Evolutionary conservation across 2,797 vertebrate species (phyloP).

Genomic region (Coranthus polyacanthus): DNA sequence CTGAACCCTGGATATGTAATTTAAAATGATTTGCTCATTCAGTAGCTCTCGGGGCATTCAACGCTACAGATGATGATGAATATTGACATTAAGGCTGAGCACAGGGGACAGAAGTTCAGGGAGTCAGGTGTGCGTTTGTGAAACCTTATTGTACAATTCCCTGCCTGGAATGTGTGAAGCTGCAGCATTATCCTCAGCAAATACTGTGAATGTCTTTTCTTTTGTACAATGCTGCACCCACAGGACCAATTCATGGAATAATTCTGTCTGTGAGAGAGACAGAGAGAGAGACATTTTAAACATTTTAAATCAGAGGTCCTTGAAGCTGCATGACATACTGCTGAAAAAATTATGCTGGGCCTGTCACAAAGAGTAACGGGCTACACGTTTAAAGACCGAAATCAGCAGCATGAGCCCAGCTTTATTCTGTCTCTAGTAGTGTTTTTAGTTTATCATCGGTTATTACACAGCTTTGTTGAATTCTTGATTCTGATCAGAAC

Average conservation of each 20-base stretch:
- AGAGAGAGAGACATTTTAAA: too few species aligned
- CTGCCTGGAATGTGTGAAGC: slow-evolving; percentile 35
- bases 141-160: slow-evolving; percentile 32
- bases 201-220: slow-evolving; percentile 34
- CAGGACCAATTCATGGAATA: slow-evolving; percentile 45
- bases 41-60: slow-evolving; percentile 30
- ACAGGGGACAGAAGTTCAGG: slow-evolving; percentile 60
- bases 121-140: slow-evolving; percentile 32
- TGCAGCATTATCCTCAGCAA: slow-evolving; percentile 36
- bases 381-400: too few species aligned
- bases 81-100: slow-evolving; percentile 45
- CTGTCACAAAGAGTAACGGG: neutral
- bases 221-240: slow-evolving; percentile 29
- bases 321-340: neutral
- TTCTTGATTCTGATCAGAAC: too few species aligned
- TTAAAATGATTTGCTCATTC: slow-evolving; percentile 33
- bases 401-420: too few species aligned
- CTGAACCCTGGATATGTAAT: slow-evolving; percentile 23
- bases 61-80: slow-evolving; percentile 39
- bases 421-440: too few species aligned
- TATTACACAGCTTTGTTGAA: too few species aligned
- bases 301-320: too few species aligned
- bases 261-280: slow-evolving; percentile 9
- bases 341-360: neutral
- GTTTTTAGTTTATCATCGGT: too few species aligned